Base-by-base conservation (phyloP, 2,113 vertebrate genomes). In the Megalops atlanticus region DNA sequence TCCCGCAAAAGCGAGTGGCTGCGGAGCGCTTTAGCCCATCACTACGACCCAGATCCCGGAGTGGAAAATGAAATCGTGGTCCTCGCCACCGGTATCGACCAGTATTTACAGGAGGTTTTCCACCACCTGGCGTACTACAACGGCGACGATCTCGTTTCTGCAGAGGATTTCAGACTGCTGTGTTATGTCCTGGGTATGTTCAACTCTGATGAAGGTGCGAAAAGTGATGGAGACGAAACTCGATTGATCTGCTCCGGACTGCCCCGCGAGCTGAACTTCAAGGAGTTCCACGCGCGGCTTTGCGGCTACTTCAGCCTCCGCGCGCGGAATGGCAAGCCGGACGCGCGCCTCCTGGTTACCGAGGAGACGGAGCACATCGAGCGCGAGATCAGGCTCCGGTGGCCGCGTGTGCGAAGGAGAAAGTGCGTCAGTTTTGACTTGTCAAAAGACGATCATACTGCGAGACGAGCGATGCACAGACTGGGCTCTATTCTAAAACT, bases 21-120 rank as follows among this genome's bases (percentile, higher is more conserved):
- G 15, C 87, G 88, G 41, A 89, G 93, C 86, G 90, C 90, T 0
- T 82, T 95, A 73, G 89, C 89, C 38, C 92, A 93, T 39, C 91
- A 94, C 81, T 90, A 92, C 87, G 70, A 79, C 64, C 87, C 91
- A 0, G 91, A 94, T 3, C 76, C 84, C 14, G 81, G 86, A 1
- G 91, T 79, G 39, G 91, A 94, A 2, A 95, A 94, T 81, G 92
- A 95, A 76, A 91, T 95, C 33, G 86, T 94, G 5, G 93, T 95
- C 6, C 84, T 95, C n/a, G 92, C 94, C 38, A 94, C 90, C 0
- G 94, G 94, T 0, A 89, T 94, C 43, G 94, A 95, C 80, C 94
- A 95, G 36, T 95, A 95, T 75, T 82, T 95, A 38, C 94, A 95
- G 81, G 94, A 95, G 87, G 91, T 94, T 33, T 95, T 95, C 82